Evolutionary conservation across 2,113 vertebrate species (phyloP).

Genomic region (Varanus salvator): DNA sequence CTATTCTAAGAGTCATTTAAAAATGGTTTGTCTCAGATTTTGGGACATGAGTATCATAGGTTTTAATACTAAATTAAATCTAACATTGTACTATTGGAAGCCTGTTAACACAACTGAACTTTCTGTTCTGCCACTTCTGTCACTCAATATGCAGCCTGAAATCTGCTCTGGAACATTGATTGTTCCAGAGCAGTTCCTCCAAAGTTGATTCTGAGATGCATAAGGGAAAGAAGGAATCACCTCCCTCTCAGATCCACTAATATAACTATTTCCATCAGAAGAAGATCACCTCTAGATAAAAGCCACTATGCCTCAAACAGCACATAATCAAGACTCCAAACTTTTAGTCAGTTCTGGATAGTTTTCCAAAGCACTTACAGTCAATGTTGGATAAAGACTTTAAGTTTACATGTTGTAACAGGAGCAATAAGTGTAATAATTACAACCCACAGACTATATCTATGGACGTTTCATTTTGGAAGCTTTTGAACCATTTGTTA

Average conservation of each 20-base stretch:
- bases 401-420: not conserved
- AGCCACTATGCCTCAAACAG: not conserved
- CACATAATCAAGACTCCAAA: not conserved
- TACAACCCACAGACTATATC: not conserved
- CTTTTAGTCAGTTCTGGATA: not conserved
- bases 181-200: too few species aligned
- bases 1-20: not conserved
- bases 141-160: too few species aligned
- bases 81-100: too few species aligned
- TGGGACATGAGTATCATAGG: not conserved
- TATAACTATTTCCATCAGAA: too few species aligned
- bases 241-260: too few species aligned
- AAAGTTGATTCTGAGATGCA: too few species aligned
- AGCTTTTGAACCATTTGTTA: not conserved
- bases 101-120: too few species aligned
- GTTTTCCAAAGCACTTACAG: too few species aligned
- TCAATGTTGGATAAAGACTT: not conserved
- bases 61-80: not conserved
- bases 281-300: too few species aligned
- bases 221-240: too few species aligned
- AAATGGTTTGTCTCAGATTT: not conserved
- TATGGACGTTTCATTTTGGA: not conserved
- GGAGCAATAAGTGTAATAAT: not conserved
- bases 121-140: too few species aligned
- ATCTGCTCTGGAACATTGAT: too few species aligned